phyloP scores from a whole-genome alignment of 2,113 vertebrate species.

The Pithys albifrons region DNA sequence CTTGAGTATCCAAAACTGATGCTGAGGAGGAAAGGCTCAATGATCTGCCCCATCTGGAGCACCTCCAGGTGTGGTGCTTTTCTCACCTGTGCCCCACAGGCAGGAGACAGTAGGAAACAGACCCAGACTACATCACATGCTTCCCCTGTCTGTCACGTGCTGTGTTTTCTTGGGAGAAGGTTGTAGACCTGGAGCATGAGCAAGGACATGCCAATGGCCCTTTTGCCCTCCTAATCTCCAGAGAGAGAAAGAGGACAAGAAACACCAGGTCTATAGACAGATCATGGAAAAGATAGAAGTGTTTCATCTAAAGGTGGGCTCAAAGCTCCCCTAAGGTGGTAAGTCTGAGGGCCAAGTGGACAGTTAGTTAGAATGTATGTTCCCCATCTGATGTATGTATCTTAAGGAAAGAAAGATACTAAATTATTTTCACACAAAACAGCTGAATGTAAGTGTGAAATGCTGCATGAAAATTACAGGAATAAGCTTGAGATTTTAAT shows the following conservation, averaged over 20 bases:
- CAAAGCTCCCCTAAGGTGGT: neutral
- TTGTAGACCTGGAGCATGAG: neutral
- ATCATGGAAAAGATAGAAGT: neutral
- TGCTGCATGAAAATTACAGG: neutral
- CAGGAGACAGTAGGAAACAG: neutral
- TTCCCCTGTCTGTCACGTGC: fast-evolving
- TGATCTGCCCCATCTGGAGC: neutral
- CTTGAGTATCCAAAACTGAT: neutral
- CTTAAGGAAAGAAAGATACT: neutral
- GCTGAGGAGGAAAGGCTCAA: neutral
- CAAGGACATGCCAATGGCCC: fast-evolving
- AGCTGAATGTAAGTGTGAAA: neutral
- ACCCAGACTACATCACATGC: fast-evolving
- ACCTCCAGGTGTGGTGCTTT: neutral
- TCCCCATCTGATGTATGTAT: neutral
- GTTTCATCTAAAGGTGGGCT: neutral
- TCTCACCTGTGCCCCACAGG: neutral
- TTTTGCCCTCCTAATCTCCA: neutral
- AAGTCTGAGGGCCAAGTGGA: neutral
- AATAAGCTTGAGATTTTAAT: neutral
- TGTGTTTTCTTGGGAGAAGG: neutral
- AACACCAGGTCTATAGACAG: neutral
- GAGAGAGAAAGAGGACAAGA: neutral
- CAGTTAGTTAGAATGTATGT: neutral
- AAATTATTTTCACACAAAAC: neutral